phyloP scores from a whole-genome alignment of 1,140 invertebrate species.

The Calephelis virginiensis region DNA sequence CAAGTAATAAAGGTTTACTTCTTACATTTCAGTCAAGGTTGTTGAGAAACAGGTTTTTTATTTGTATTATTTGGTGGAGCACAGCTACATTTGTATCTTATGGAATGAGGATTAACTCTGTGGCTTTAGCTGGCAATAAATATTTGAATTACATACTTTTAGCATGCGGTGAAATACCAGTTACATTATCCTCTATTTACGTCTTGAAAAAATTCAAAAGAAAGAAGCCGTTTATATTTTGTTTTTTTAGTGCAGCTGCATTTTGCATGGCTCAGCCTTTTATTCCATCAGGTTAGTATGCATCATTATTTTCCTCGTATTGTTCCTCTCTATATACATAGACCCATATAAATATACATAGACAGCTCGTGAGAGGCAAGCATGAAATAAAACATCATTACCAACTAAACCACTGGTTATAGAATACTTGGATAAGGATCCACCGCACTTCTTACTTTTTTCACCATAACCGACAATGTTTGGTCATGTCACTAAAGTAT shows the following conservation, averaged over 20 bases:
- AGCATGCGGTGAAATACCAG: conserved; percentile 82
- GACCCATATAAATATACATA: no score
- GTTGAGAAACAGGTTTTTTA: conserved; percentile 60
- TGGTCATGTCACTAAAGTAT: no score
- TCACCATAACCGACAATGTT: no score
- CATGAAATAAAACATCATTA: no score
- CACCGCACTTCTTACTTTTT: no score
- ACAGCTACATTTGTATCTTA: conserved; percentile 87
- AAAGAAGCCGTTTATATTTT: conserved; percentile 47
- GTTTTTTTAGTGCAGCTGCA: conserved; percentile 47
- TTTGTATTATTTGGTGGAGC: conserved; percentile 84
- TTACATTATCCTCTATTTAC: conserved; percentile 78
- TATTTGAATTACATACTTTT: conserved; percentile 85
- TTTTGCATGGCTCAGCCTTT: conserved; percentile 59
- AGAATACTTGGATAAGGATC: no score
- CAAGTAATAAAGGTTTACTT: conserved; percentile 35
- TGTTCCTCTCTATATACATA: no score
- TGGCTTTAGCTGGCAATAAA: conserved; percentile 83
- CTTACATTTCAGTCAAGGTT: conserved; percentile 48
- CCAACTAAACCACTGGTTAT: no score
- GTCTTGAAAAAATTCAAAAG: conserved; percentile 51
- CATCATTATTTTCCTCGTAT: no score
- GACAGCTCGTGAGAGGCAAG: no score
- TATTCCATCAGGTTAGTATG: conserved; percentile 50
- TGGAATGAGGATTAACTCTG: conserved; percentile 87